Base-by-base conservation (phyloP, 2,113 vertebrate genomes). In the Struthidea cinerea region DNA sequence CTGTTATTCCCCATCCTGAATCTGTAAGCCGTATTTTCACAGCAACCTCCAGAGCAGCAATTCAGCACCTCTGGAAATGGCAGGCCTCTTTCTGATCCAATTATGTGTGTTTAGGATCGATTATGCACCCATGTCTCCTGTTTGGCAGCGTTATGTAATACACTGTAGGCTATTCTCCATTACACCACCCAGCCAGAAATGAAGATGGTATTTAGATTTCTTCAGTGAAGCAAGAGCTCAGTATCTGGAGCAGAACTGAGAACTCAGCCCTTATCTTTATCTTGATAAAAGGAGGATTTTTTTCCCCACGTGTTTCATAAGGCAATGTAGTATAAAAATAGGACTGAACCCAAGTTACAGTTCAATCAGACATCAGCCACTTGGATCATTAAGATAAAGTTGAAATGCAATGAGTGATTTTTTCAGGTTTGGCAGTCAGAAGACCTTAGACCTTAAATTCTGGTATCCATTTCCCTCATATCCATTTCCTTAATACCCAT, bases 201-300 rank as follows among this genome's bases (percentile, higher is more conserved):
- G 20, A 70, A 93, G 76, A 84, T 80, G 79, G 32, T 73, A 80
- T 47, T 95, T 83, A 93, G 57, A 73, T 95, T 94, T 91, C 84
- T 83, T 63, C 76, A 65, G 49, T 95, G 88, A 95, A 94, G 93
- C 93, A 94, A 97, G 73, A 95, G 68, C 80, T 90, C 53, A 47
- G 86, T 89, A 92, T 86, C 79, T 89, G 76, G 32, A 84, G 53
- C 73, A 78, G 88, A 96, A 84, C 68, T 60, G 69, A 56, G 65
- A 81, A 65, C 57, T 87, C 79, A 78, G 9, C 21, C 27, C 35
- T 53, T 85, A 85, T 84, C 77, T 77, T 73, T 81, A 77, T 79
- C 84, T 60, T 7, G 17, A 50, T 78, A 88, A 77, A 90, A 84
- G 49, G 44, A 85, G 60, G 42, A 44, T 30, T 49, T 77, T 80